Evolutionary conservation across 2,797 vertebrate species (phyloP), one percentile per base, ranked within the genome.

Genomic region (Taenioides sp.): DNA sequence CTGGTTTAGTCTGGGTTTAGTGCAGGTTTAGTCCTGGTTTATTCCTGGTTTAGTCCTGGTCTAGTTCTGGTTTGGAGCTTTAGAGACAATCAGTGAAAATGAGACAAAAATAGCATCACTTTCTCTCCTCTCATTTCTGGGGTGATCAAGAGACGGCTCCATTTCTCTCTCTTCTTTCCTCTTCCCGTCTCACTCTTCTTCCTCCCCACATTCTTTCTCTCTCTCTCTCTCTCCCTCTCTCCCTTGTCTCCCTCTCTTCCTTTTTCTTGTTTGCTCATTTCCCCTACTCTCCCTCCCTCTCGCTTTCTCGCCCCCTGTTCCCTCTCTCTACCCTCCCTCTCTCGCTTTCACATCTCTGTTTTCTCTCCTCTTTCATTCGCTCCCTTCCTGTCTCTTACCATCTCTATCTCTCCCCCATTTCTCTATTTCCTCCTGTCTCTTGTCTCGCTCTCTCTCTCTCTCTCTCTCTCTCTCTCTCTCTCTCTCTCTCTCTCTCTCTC

Each of bases 21-120:
- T 16, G 18, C 5, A 7, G 50, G 18, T 54, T 22, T 9, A 54
- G 50, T n/a, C 20, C 50, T 54, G 50, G 18, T 54, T 10, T n/a
- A 18, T 2, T n/a, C 18, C 20, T 20, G 50, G 18, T 54, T 3
- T 22, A 54, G 52, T n/a, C 7, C 52, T 54, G 52, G 12, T 59
- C 16, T 17, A 59, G 57, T 16, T n/a, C 14, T 27, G 23, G 55
- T 58, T 5, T 23, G 54, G 54, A 3, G 7, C 54, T 57, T 23
- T 57, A 57, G 54, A 57, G 22, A 57, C 57, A 59, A 59, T 59
- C n/a, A 59, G 57, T 27, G 57, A 59, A 59, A 27, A 28, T 23
- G 57, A 59, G 57, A 59, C 57, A 59, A 28, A 59, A 59, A 59
- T 59, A 59, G 57, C 57, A 59, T 59, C 55, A 27, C 57, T 59